phyloP scores from a whole-genome alignment of 2,888 invertebrate genomes.

The Agriotes lineatus region DNA sequence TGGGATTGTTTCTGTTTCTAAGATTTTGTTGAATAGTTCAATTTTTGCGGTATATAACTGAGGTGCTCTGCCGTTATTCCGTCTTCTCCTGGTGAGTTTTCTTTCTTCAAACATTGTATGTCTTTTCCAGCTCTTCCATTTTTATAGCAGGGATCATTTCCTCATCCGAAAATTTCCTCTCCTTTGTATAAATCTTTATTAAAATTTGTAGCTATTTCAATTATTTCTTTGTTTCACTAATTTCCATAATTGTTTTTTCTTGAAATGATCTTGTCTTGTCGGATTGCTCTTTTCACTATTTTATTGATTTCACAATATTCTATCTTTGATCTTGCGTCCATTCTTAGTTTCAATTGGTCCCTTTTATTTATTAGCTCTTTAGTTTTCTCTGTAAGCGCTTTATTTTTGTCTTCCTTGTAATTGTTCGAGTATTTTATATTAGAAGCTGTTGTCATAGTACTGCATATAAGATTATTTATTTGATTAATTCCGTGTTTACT shows the following conservation, averaged over 20 bases:
- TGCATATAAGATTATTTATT: no score
- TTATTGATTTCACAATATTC: not conserved
- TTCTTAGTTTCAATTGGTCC: not conserved
- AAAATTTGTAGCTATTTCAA: not conserved
- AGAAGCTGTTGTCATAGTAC: no score
- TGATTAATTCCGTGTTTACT: not conserved
- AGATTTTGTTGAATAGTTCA: constrained; percentile 1
- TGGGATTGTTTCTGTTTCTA: not conserved
- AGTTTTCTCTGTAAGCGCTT: no score
- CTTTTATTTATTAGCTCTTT: not conserved
- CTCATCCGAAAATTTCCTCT: not conserved
- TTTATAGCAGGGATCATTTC: not conserved
- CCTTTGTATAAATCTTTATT: not conserved
- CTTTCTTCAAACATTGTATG: not conserved
- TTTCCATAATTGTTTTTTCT: not conserved
- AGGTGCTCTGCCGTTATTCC: not conserved
- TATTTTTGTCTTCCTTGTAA: no score
- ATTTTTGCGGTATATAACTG: not conserved
- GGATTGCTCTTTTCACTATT: not conserved
- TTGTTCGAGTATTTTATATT: no score
- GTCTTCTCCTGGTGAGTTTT: not conserved
- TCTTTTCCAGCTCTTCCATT: not conserved
- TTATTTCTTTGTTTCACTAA: not conserved
- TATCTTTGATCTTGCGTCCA: not conserved
- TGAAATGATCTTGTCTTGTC: not conserved